phyloP scores from a whole-genome alignment of 1,140 invertebrate species.

The Pseudomyrmex concolor region DNA sequence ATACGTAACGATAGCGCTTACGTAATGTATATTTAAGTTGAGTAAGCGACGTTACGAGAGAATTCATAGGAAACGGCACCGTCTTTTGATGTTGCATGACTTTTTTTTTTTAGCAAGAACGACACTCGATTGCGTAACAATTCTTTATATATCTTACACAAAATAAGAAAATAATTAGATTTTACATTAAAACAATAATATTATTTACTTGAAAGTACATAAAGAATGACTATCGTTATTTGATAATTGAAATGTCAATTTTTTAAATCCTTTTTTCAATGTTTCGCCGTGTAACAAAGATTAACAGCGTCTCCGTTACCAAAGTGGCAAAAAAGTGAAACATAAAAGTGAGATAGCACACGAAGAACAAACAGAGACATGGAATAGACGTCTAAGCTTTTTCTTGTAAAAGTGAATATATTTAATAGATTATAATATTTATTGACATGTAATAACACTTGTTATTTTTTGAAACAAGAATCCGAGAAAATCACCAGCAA shows the following conservation, averaged over 20 bases:
- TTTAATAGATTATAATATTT: too few relatives aligned
- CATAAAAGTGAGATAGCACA: too few relatives aligned
- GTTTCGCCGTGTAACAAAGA: too few relatives aligned
- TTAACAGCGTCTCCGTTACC: too few relatives aligned
- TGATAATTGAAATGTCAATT: not conserved
- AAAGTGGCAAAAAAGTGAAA: too few relatives aligned
- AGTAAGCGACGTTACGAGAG: not conserved
- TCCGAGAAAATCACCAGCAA: too few relatives aligned
- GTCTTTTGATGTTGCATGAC: conserved; percentile 47
- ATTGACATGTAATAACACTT: too few relatives aligned
- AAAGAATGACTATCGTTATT: not conserved
- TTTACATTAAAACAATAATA: not conserved
- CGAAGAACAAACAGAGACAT: too few relatives aligned
- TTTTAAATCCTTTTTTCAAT: not conserved
- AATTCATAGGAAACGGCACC: conserved; percentile 40
- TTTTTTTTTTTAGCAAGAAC: not conserved
- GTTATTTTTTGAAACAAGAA: too few relatives aligned
- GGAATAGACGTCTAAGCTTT: too few relatives aligned
- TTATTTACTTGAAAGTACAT: not conserved
- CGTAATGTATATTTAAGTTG: conserved; percentile 48
- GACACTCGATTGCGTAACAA: conserved; percentile 38
- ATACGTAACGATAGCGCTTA: conserved; percentile 50
- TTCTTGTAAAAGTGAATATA: too few relatives aligned
- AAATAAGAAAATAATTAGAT: conserved; percentile 7
- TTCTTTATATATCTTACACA: not conserved